Percentiles rank a stretch among this genome's conserved stretches.
Conservation (phyloP, 2,797 vertebrate species). For the Urophycis tenuis region DNA sequence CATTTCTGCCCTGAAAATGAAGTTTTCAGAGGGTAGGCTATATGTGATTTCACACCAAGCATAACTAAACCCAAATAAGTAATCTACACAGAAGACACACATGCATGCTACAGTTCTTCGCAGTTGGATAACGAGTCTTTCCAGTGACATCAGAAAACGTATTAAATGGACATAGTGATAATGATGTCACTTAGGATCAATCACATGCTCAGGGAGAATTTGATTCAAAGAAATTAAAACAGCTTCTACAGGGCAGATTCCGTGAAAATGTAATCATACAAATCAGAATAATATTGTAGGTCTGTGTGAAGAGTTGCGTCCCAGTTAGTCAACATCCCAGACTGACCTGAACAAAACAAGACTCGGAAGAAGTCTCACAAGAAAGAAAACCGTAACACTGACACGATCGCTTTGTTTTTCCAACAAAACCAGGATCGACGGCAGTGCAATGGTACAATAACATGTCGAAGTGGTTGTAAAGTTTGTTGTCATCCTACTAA, state of each 20-base stretch:
- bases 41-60: neutral
- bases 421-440: neutral
- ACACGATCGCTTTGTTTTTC: slow-evolving; percentile 19
- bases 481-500: neutral
- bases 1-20: neutral
- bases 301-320: neutral
- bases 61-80: neutral
- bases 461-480: neutral
- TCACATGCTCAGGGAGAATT: neutral
- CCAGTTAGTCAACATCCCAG: neutral
- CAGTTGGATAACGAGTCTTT: neutral
- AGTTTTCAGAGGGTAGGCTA: neutral
- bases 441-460: neutral
- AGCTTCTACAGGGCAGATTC: too few species aligned
- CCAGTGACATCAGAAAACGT: neutral
- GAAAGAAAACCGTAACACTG: slow-evolving; percentile 25
- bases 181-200: neutral
- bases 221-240: neutral
- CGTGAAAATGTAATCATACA: neutral
- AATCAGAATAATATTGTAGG: neutral
- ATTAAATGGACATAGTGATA: neutral
- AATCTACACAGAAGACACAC: neutral
- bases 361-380: slow-evolving; percentile 44
- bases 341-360: slow-evolving; percentile 24
- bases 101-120: neutral